Evolutionary conservation across 1,140 invertebrate species (phyloP), one percentile per base, ranked within the genome.

Genomic region (Achroia grisella): DNA sequence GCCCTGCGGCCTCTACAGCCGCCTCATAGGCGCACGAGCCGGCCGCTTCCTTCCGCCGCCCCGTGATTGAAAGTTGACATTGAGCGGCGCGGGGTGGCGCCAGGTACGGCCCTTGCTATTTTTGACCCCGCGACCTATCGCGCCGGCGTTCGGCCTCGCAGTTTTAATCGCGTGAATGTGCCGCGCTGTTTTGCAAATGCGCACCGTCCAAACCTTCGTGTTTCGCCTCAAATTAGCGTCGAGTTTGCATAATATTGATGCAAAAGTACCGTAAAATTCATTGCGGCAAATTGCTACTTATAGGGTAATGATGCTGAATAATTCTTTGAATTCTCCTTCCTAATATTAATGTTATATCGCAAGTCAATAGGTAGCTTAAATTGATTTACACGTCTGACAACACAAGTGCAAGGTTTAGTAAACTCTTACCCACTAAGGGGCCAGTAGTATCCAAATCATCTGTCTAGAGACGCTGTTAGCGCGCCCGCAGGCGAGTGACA

Each of bases 31-130:
- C 48, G 52, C 40, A 47, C 48, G 47, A 56, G 52, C 44, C 55
- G 49, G 58, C 57, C 62, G 57, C 58, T 71, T 73, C 69, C 75
- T 76, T 69, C 70, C 71, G 68, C 68, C 68, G 57, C 57, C 55
- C 39, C 63, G 55, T 78, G 80, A 78, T 80, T 80, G 66, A 76
- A 81, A 71, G 73, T 79, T 78, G 77, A 81, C 75, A 81, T 83
- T 79, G 75, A 78, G 65, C 66, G 52, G 53, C 39, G 64, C 56
- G 52, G 74, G 71, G 71, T 69, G 73, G 77, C 66, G 64, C 77
- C 76, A 79, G 77, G 80, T 64, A 81, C 78, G 71, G 69, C 63
- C 57, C 71, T 67, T 64, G 59, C 74, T 80, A 76, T 79, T 80
- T 80, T 69, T 79, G 77, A 81, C 77, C 72, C 76, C 66, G 66